phyloP scores from a whole-genome alignment of 2,797 vertebrate species.

The Platalea minor region DNA sequence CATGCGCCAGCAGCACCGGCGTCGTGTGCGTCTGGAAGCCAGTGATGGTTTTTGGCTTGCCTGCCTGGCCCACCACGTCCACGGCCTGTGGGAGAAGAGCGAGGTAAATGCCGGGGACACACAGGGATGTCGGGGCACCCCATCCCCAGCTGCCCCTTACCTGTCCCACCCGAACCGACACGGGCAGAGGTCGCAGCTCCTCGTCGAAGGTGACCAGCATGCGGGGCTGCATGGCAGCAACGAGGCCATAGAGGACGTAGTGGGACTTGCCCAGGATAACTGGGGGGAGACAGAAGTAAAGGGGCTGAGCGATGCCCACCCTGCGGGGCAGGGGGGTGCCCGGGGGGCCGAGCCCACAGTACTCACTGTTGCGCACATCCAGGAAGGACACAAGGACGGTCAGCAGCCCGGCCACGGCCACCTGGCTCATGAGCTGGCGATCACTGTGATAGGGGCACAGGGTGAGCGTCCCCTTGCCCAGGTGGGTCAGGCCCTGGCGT shows the following conservation, averaged over 20 bases:
- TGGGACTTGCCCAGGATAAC: constrained; percentile 97
- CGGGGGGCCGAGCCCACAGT: neutral
- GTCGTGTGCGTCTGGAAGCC: constrained; percentile 99
- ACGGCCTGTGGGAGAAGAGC: constrained; percentile 81
- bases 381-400: constrained; percentile 96
- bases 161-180: constrained; percentile 97
- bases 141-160: constrained; percentile 63
- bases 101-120: neutral
- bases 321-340: rapidly evolving
- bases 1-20: constrained; percentile 92
- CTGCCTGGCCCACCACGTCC: constrained; percentile 96
- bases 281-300: constrained; percentile 45
- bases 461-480: constrained; percentile 97
- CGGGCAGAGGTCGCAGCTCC: constrained; percentile 90
- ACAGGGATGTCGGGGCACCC: neutral
- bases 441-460: constrained; percentile 98
- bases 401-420: constrained; percentile 93
- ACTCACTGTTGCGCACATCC: constrained; percentile 98
- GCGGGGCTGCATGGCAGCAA: constrained; percentile 97
- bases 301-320: rapidly evolving
- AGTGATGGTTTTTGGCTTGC: constrained; percentile 98
- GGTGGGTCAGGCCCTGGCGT: constrained; percentile 92
- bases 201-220: constrained; percentile 98
- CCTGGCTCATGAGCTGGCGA: constrained; percentile 98
- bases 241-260: constrained; percentile 93